Base-by-base conservation (phyloP, 1,140 invertebrate genomes). In the Batillaria attramentaria region DNA sequence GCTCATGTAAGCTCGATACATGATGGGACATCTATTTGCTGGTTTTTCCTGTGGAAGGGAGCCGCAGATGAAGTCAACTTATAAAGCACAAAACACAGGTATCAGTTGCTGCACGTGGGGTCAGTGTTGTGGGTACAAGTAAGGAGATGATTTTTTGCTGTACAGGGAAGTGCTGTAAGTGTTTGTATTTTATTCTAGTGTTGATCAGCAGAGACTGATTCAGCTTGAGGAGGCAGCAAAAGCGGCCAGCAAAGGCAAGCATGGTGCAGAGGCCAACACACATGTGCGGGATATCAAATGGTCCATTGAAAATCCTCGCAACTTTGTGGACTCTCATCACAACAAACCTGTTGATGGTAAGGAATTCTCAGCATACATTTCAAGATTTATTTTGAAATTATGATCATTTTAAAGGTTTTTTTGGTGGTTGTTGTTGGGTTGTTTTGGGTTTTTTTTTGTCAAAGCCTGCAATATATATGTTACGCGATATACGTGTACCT, bases 191-290 rank as follows among this genome's bases (percentile, higher is more conserved):
- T 18, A 66, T 78, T 85, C 8, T 83, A 91, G 90, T 85, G 86
- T 87, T 70, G 82, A 81, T 93, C 80, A 93, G 42, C 90, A 92
- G 79, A 88, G 92, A 57, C 91, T 99, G 6, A 92, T 95, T 20
- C 96, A 97, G 86, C 89, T 98, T n/a, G 97, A 99, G 92, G 96
- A 98, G 79, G 91, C 93, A 43, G 98, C 98, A 0, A 98, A 97
- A 90, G 87, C 94, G 60, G 95, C 95, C 42, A 94, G 94, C 10
- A 97, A 96, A 89, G 98, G 98, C 33, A 95, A 96, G 89, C 98
- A 96, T 95, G 93, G 86, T 10, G 87, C 84, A 16, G 84, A 86
- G n/a, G 80, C 89, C 70, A 86, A 88, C 50, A 86, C 94, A 85
- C 93, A 94, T 41, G 95, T 98, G 0, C 93, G 98, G 41, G 93